Base-by-base conservation (phyloP, 2,113 vertebrate genomes). In the Leuciscus idus region DNA sequence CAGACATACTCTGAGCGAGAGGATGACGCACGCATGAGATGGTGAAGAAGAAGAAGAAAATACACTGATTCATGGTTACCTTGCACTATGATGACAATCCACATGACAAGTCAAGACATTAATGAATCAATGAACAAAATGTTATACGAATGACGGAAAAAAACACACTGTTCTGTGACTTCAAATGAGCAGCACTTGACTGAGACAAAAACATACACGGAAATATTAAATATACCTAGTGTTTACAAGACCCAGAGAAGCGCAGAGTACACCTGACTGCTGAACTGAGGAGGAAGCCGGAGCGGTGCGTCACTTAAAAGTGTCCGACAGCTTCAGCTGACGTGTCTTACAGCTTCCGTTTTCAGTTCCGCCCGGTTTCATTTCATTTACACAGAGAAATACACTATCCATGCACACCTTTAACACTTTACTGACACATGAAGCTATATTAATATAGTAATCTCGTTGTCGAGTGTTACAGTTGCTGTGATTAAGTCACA, bases 241-340 rank as follows among this genome's bases (percentile, higher is more conserved):
- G 17, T 55, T 52, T 59, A 26, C 15, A 64, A 23, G 50, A 12
- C 26, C 15, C 33, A 26, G 7, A 15, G 50, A 73, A 73, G 30
- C 21, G 33, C 11, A 26, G 50, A 57, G 46, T 59, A 19, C 48
- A 64, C 82, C 57, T 52, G 70, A 52, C 46, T 11, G 52, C 55
- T 39, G 50, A 17, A 76, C 12, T 55, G 59, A 83, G 30, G 12
- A 50, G 64, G 33, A 78, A 64, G 59, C 19, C 26, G 17, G 15
- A 7, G 1, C 30, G 72, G 94, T 93, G 92, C 89, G 76, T 21
- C 93, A 28, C 8, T 39, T n/a, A 94, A 94, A 91, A 81, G 23
- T 7, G 88, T 94, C 94, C 94, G 93, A 26, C 2, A 0, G 6
- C 33, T 87, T 91, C 90, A 84, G 93, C 86, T 96, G 95, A 96